Percentiles rank a stretch among this genome's conserved stretches.
Evolutionary conservation across 2,888 invertebrate species (phyloP).

Genomic region (Stenodema calcarata): DNA sequence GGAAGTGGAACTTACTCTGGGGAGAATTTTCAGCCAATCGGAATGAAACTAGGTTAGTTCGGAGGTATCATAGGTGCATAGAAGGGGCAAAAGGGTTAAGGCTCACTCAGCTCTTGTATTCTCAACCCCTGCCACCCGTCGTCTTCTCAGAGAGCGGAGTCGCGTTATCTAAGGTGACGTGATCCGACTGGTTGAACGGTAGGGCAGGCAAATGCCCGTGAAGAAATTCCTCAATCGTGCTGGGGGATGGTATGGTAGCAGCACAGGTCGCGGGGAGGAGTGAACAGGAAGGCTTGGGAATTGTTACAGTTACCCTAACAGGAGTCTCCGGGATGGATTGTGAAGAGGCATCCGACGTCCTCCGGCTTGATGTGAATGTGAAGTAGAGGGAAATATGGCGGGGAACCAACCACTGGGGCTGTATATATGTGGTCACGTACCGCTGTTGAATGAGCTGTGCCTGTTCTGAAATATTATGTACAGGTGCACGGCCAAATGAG

Average conservation of each 20-base stretch:
- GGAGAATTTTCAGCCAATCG: background rate
- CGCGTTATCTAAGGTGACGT: slow-evolving; percentile 25
- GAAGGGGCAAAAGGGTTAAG: background rate
- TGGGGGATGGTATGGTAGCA: background rate
- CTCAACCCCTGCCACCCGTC: background rate
- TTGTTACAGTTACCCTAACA: background rate
- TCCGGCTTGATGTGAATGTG: background rate
- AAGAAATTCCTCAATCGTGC: slow-evolving; percentile 2
- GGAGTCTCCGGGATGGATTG: background rate
- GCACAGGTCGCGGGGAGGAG: background rate
- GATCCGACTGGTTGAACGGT: slow-evolving; percentile 14
- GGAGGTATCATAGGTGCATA: background rate
- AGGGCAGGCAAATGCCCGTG: slow-evolving; percentile 29
- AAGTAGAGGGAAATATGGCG: slow-evolving; percentile 5
- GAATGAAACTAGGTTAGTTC: background rate
- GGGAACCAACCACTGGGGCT: background rate
- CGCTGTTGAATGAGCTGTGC: slow-evolving; percentile 20
- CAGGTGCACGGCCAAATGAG: slow-evolving; percentile 32
- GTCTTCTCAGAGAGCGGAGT: background rate
- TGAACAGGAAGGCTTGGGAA: background rate
- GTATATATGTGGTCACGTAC: slow-evolving; percentile 15
- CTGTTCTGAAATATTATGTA: slow-evolving; percentile 32
- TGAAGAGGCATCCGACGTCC: background rate
- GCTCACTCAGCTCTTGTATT: background rate
- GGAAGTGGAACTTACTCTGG: background rate